phyloP scores from a whole-genome alignment of 2,888 invertebrate genomes.

The Caenorhabditis becei region DNA sequence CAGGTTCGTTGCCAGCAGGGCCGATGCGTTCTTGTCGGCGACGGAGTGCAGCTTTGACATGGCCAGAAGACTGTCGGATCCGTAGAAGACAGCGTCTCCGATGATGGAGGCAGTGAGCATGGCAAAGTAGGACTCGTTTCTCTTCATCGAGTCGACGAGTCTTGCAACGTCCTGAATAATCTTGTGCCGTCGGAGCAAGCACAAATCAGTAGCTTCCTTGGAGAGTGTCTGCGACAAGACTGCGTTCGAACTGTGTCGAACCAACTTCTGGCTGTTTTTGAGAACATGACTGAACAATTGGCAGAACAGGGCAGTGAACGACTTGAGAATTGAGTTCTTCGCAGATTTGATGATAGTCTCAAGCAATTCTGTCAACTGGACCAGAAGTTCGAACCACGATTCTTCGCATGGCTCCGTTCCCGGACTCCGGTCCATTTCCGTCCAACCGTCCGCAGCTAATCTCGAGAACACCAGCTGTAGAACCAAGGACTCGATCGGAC shows the following conservation, averaged over 20 bases:
- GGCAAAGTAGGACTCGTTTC: slow-evolving; percentile 52
- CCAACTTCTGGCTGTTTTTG: slow-evolving; percentile 46
- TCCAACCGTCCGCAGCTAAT: slow-evolving; percentile 48
- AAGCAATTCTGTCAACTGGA: slow-evolving; percentile 27
- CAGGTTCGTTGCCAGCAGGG: slow-evolving; percentile 50
- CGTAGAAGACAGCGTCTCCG: slow-evolving; percentile 55
- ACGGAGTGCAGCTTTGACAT: slow-evolving; percentile 53
- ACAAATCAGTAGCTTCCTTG: slow-evolving; percentile 11
- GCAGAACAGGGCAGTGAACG: slow-evolving; percentile 42
- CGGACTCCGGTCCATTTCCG: slow-evolving; percentile 25
- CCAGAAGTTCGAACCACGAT: slow-evolving; percentile 40
- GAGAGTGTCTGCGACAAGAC: slow-evolving; percentile 27
- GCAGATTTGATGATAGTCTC: slow-evolving; percentile 39
- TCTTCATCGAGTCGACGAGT: slow-evolving; percentile 52
- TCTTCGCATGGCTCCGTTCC: slow-evolving; percentile 35
- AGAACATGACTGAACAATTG: slow-evolving; percentile 48
- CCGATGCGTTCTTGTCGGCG: slow-evolving; percentile 55
- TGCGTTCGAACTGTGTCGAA: slow-evolving; percentile 29
- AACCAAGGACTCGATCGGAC: slow-evolving; percentile 30
- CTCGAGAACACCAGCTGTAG: slow-evolving; percentile 39
- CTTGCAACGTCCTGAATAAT: slow-evolving; percentile 47
- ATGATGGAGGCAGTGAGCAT: slow-evolving; percentile 57
- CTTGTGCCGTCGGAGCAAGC: slow-evolving; percentile 45
- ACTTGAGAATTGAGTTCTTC: slow-evolving; percentile 46
- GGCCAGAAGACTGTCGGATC: slow-evolving; percentile 38